These are phyloP conservation scores for Chrysolina oricalcia DNA, from an alignment of 2,888 invertebrate species.

Conservation along the genomic window DNA sequence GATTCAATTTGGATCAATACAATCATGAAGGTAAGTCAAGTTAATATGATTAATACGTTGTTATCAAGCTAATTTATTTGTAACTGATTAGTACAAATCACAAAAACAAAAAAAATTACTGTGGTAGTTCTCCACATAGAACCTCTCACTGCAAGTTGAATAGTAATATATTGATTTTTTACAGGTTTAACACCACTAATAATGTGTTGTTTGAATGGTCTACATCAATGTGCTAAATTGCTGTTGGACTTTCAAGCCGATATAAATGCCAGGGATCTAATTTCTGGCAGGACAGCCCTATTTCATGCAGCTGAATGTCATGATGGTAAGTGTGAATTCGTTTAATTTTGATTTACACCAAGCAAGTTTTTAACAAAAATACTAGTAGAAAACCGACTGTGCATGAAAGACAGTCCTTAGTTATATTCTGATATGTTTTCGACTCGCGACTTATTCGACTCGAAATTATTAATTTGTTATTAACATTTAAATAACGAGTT, in stretches of 20 bases:
- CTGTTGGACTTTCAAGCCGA: conserved; percentile 66
- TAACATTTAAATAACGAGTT: no score
- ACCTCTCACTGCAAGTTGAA: not conserved
- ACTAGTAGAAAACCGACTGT: no score
- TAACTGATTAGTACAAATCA: not conserved
- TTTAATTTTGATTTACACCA: no score
- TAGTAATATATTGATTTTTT: not conserved
- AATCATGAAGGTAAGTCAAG: conserved; percentile 63
- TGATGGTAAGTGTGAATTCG: conserved; percentile 62
- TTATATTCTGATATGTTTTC: no score
- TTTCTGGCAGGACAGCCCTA: conserved; percentile 73
- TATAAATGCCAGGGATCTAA: conserved; percentile 70
- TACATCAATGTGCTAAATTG: conserved; percentile 65
- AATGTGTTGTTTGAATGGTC: conserved; percentile 69
- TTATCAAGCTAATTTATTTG: not conserved
- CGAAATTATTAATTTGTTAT: no score
- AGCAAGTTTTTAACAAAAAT: no score
- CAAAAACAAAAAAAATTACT: not conserved
- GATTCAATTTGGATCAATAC: conserved; percentile 60
- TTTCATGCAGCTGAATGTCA: conserved; percentile 71
- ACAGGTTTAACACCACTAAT: conserved; percentile 74
- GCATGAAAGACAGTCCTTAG: no score
- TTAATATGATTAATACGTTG: not conserved
- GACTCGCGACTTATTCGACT: no score
- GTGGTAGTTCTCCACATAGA: not conserved